Percentiles rank a stretch among this genome's conserved stretches.
phyloP scores from a whole-genome alignment of 2,113 vertebrate genomes.

The Edolisoma coerulescens region DNA sequence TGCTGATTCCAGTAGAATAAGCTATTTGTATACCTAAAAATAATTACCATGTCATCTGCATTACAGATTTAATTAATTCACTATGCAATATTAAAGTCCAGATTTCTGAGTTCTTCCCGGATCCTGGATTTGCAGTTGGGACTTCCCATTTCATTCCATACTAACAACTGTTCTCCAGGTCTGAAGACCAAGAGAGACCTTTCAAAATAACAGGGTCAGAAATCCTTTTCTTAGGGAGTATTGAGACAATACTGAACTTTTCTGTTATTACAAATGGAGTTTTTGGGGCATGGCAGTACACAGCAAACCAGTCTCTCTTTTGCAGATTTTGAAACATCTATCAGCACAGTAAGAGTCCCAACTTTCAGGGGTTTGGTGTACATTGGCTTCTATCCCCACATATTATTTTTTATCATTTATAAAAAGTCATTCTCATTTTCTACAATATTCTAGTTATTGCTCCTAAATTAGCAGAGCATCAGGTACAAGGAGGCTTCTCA shows the following conservation, averaged over 20 bases:
- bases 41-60: background rate
- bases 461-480: conserved; percentile 21
- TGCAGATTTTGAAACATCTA: background rate
- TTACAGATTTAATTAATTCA: background rate
- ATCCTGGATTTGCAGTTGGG: background rate
- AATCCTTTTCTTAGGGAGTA: background rate
- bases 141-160: background rate
- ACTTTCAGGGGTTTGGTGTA: background rate
- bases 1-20: background rate
- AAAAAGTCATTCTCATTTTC: conserved; percentile 20
- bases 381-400: background rate
- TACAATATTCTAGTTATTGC: background rate
- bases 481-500: background rate
- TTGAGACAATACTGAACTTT: background rate
- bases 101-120: background rate
- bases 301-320: background rate
- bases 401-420: background rate
- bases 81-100: background rate
- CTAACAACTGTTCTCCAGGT: background rate
- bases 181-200: background rate
- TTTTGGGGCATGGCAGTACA: background rate
- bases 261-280: background rate
- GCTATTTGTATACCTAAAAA: background rate
- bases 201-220: background rate
- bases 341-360: background rate